Percentiles rank a stretch among this genome's conserved stretches.
Evolutionary conservation across 2,797 vertebrate species (phyloP).

Genomic region (Thaleichthys pacificus): DNA sequence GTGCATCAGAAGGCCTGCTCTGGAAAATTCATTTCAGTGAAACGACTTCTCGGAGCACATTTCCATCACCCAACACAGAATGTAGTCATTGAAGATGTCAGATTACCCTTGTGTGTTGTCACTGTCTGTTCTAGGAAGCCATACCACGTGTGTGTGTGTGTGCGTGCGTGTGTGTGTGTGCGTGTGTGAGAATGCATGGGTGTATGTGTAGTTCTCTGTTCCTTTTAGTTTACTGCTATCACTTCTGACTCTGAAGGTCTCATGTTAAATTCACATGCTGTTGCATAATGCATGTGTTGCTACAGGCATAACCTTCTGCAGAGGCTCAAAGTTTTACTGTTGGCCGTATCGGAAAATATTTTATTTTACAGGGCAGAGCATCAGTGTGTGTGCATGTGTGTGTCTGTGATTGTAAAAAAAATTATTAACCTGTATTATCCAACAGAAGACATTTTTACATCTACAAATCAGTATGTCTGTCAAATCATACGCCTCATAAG

Average conservation of each 20-base stretch:
- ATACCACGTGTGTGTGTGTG: background rate
- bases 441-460: no score
- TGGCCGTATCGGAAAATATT: slow-evolving; percentile 18
- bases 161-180: slow-evolving; percentile 7
- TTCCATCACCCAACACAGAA: background rate
- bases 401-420: slow-evolving; percentile 6
- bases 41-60: background rate
- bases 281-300: slow-evolving; percentile 59
- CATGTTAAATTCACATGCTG: slow-evolving; percentile 38
- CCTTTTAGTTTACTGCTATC: no score
- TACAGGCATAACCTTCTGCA: slow-evolving; percentile 48
- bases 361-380: slow-evolving; percentile 27
- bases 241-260: slow-evolving; percentile 29
- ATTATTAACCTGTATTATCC: background rate
- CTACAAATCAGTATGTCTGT: no score
- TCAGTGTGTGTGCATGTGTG: slow-evolving; percentile 20
- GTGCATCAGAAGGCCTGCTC: background rate
- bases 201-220: background rate
- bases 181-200: background rate
- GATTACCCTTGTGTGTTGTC: background rate
- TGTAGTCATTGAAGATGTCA: background rate
- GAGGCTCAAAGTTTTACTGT: slow-evolving; percentile 33
- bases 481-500: no score
- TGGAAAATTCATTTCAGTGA: background rate
- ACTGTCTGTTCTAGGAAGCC: background rate